phyloP scores from a whole-genome alignment of 2,113 vertebrate species.

The Nycticorax nycticorax region DNA sequence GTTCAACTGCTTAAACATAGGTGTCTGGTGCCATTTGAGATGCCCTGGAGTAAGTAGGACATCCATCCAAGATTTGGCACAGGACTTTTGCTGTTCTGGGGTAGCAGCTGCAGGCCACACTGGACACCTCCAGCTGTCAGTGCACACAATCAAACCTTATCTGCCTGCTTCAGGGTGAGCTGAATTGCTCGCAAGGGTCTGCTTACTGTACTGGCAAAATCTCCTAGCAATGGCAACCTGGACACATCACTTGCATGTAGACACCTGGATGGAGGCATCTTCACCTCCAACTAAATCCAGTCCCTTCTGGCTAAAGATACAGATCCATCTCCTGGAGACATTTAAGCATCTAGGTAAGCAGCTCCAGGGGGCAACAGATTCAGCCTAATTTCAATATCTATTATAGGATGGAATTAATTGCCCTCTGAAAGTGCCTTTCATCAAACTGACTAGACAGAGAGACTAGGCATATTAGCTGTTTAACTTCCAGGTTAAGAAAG shows the following conservation, averaged over 20 bases:
- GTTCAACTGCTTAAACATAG: fast-evolving
- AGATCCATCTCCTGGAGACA: not conserved
- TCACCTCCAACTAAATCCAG: not conserved
- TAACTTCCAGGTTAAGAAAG: not conserved
- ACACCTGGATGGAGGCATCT: not conserved
- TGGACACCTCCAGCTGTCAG: not conserved
- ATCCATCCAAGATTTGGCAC: not conserved
- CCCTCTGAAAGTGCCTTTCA: not conserved
- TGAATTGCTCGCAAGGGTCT: not conserved
- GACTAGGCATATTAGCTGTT: not conserved
- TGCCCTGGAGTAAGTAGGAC: not conserved
- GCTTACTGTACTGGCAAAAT: not conserved
- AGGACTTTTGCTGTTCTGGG: not conserved
- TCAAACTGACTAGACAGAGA: not conserved
- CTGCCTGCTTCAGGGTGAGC: not conserved
- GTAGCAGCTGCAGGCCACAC: not conserved
- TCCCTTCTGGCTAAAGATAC: not conserved
- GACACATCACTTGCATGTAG: not conserved
- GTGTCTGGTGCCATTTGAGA: not conserved
- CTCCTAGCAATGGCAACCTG: not conserved
- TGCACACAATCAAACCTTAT: not conserved
- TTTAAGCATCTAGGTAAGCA: not conserved
- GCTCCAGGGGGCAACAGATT: not conserved
- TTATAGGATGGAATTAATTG: not conserved
- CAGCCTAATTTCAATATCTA: not conserved